These are phyloP conservation scores for Bombus pascuorum DNA, from an alignment of 1,140 invertebrate species.

Conservation along the genomic window DNA sequence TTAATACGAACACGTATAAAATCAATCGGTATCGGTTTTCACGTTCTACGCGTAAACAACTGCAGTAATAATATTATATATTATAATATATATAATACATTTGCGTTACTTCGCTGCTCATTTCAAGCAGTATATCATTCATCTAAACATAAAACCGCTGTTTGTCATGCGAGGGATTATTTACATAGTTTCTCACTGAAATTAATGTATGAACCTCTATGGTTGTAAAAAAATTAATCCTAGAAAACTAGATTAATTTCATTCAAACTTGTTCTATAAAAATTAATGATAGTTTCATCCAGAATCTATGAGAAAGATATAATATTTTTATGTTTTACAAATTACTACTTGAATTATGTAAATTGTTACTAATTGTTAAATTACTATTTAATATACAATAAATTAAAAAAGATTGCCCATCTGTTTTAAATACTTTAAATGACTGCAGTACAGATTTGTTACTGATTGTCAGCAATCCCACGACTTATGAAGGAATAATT, in stretches of 20 bases:
- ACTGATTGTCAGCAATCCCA: no score
- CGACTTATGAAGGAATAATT: no score
- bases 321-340: no score
- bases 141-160: neutral
- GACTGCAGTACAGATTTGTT: no score
- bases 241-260: neutral
- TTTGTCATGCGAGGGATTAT: neutral
- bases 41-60: neutral
- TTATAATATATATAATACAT: no score
- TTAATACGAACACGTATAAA: neutral
- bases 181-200: neutral
- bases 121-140: neutral
- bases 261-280: neutral
- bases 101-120: neutral
- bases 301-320: no score
- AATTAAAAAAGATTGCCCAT: no score
- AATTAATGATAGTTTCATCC: neutral
- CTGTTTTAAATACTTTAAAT: no score
- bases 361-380: no score
- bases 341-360: no score
- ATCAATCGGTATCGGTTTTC: neutral
- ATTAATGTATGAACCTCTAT: neutral
- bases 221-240: neutral
- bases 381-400: no score
- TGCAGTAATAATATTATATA: neutral